Evolutionary conservation across 2,888 invertebrate species (phyloP), one percentile per base, ranked within the genome.

Genomic region (Lydus trimaculatus): DNA sequence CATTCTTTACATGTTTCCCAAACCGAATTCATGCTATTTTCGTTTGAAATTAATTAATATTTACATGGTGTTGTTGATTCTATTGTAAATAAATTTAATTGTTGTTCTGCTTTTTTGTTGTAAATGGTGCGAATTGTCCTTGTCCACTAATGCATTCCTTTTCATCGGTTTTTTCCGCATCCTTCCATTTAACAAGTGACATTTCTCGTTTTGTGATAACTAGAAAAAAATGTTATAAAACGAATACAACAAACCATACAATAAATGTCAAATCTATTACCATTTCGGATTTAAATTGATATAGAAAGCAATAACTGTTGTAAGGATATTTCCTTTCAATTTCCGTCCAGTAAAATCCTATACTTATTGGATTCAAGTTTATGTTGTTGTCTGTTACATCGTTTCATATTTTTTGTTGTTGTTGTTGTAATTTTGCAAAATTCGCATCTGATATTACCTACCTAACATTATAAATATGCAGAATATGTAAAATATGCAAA

Each of bases 381-480:
- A 33, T 11, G 11, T 17, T 17, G 17, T 17, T 43, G 17, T n/a
- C n/a, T n/a, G n/a, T n/a, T n/a, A n/a, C n/a, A n/a, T 36, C 15
- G 36, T 36, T 15, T 13, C 0, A 48, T 43, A 17, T 43, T n/a
- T 17, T 11, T 7, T 17, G 2, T 1, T 43, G 2, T 17, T 52
- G 7, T n/a, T 17, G 17, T n/a, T 43, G 43, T 23, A 52, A 23
- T 56, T 56, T 25, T 25, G 56, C 56, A 56, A 13, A 56, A 52
- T 23, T 43, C 25, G 25, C 56, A 56, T 56, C 23, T 56, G 48
- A 48, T 48, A 48, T 20, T 20, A 28, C 4, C n/a, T n/a, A n/a
- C n/a, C n/a, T n/a, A n/a, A 48, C 8, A 17, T 48, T 61, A 59
- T 59, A 31, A 20, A 23, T 33, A 36, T 61, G 33, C 61, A n/a